These are phyloP conservation scores for Cisticola juncidis DNA, from an alignment of 2,113 vertebrate genomes.

Conservation along the genomic window DNA sequence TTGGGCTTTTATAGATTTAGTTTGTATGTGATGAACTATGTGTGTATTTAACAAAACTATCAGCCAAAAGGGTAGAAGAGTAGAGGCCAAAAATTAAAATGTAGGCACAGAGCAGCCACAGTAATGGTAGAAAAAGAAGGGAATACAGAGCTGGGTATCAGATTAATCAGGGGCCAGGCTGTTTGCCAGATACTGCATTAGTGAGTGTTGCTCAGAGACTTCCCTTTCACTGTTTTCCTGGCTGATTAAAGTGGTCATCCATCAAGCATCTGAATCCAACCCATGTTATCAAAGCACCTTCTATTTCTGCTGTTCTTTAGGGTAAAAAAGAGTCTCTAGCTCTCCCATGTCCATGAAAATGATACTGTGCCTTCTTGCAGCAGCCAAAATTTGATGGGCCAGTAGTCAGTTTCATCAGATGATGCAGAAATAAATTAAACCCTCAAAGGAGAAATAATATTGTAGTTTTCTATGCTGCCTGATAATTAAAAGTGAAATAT, in stretches of 20 bases:
- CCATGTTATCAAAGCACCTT: slow-evolving; percentile 15
- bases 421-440: slow-evolving; percentile 6
- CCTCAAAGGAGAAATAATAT: not conserved
- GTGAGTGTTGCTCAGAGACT: slow-evolving; percentile 46
- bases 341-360: not conserved
- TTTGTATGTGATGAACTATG: not conserved
- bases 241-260: slow-evolving; percentile 48
- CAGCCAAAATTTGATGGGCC: not conserved
- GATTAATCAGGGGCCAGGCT: slow-evolving; percentile 74
- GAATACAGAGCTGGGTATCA: slow-evolving; percentile 54
- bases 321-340: not conserved
- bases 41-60: not conserved
- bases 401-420: not conserved
- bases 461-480: not conserved
- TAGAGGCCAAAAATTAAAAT: not conserved
- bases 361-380: not conserved
- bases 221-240: slow-evolving; percentile 53
- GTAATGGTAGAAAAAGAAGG: not conserved
- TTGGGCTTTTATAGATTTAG: not conserved
- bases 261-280: slow-evolving; percentile 33
- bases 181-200: slow-evolving; percentile 75
- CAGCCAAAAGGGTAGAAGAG: not conserved
- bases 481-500: not conserved
- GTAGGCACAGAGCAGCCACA: slow-evolving; percentile 16
- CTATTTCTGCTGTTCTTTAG: not conserved